Base-by-base conservation (phyloP, 1,140 invertebrate species). In the Drosophila saltans region DNA sequence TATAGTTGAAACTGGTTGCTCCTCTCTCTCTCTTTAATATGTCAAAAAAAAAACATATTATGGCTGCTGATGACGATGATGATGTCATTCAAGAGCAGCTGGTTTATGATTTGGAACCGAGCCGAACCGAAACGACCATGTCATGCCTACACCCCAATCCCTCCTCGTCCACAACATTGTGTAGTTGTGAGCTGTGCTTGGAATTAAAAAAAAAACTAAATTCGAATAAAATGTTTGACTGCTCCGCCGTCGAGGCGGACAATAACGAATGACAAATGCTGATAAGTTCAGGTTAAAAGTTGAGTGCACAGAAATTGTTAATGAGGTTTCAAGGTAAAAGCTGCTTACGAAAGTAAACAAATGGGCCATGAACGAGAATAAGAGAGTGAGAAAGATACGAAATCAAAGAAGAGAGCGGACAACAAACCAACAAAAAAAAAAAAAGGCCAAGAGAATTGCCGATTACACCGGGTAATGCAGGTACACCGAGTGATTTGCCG, bases 311-410 rank as follows among this genome's bases (percentile, higher is more conserved):
- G 28, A 63, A 30, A 43, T 21, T 64, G 67, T 75, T 86, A 88
- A 89, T 89, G 68, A 77, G 68, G 72, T 58, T 40, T 56, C 83
- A 88, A 88, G 84, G 83, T 82, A 82, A 86, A 60, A 78, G 58
- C 67, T 78, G 58, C 67, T 82, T 66, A 76, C 33, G 69, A 83
- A 83, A 88, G 83, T 86, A 88, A 86, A 83, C 83, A 86, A 86
- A 78, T 73, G 63, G 60, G 56, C 8, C 26, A 59, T 59, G 65
- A 45, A 59, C 36, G 58, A 65, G 67, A 41, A 71, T 60, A 59
- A 67, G 72, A 65, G 71, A 57, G 48, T 16, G 16, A 70, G 41
- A 3, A 36, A 36, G 28, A 30, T 43, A 66, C 43, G 24, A 30
- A 36, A 21, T 9, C 2, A 21, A 45, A 62, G 67, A 62, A 62